phyloP scores from a whole-genome alignment of 2,888 invertebrate genomes.

The Macaria notata region DNA sequence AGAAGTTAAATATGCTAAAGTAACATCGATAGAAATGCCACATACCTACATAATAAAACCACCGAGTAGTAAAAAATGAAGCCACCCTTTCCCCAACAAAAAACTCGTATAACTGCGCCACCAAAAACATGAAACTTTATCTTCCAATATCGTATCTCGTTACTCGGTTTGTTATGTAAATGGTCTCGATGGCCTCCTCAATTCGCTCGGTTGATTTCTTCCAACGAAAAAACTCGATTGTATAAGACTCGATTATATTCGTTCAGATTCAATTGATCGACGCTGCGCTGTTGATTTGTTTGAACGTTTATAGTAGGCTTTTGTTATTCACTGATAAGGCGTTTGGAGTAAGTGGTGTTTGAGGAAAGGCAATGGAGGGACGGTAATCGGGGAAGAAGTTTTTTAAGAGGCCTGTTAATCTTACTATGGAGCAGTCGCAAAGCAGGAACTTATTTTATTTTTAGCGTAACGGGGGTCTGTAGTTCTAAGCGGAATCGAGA shows the following conservation, averaged over 20 bases:
- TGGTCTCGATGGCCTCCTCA: constrained; percentile 43
- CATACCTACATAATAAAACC: not conserved
- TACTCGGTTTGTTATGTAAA: constrained; percentile 54
- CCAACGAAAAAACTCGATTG: constrained; percentile 33
- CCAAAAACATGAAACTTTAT: constrained; percentile 33
- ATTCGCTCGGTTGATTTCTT: constrained; percentile 39
- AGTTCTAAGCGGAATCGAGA: no score
- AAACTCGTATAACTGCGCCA: constrained; percentile 2
- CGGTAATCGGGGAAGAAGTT: not conserved
- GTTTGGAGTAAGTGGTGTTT: constrained; percentile 9
- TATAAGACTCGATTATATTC: constrained; percentile 36
- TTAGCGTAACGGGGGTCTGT: no score
- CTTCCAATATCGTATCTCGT: constrained; percentile 36
- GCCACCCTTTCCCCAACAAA: constrained; percentile 2
- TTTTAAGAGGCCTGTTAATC: no score
- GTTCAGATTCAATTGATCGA: constrained; percentile 34
- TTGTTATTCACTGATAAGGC: constrained; percentile 20
- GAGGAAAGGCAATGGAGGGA: constrained; percentile 2
- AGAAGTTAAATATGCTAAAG: no score
- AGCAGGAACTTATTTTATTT: no score
- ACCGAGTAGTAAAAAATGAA: constrained; percentile 1
- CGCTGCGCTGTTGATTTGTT: constrained; percentile 28
- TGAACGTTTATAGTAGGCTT: constrained; percentile 21
- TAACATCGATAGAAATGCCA: no score
- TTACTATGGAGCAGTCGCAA: no score